Base-by-base conservation (phyloP, 2,888 invertebrate species). In the Philopedon plagiatum region DNA sequence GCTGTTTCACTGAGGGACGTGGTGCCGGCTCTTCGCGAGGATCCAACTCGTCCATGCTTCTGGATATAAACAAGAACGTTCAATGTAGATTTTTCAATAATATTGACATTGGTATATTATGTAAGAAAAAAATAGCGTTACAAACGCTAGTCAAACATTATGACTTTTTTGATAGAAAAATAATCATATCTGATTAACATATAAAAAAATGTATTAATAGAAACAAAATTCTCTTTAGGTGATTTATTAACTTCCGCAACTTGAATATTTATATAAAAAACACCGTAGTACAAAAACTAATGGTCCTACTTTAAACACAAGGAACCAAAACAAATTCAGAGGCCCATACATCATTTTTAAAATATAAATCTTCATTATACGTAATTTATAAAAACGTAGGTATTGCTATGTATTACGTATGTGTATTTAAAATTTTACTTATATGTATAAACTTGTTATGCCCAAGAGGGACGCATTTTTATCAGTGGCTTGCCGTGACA, bases 1-100 rank as follows among this genome's bases (percentile, higher is more conserved):
- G 83, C 79, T 91, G 90, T 78, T 90, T 91, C 0, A 91, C 91
- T 0, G 90, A 88, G 76, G 87, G 89, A 49, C 90, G 85, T 1
- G 86, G 86, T 32, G 79, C 77, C n/a, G 77, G 76, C 58, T 85
- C 86, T 5, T 62, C 70, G 19, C 78, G 76, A 19, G 81, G 80
- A 26, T 85, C 86, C 26, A 86, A 68, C 64, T 85, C 85, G 67
- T 86, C 85, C 85, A 86, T 85, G 70, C 85, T 86, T 76, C 85
- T 85, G 71, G 54, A 80, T 80, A 71, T 23, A n/a, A n/a, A n/a
- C n/a, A 66, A 34, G 11, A 37, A 13, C 5, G 11, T 5, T 4
- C 19, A 19, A 49, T n/a, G n/a, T n/a, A n/a, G n/a, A n/a, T n/a
- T n/a, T n/a, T n/a, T n/a, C n/a, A n/a, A n/a, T n/a, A n/a, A n/a